Percentiles rank a stretch among this genome's conserved stretches.
Evolutionary conservation across 2,797 vertebrate genomes (phyloP).

Genomic region (Hypotaenidia philippensis): DNA sequence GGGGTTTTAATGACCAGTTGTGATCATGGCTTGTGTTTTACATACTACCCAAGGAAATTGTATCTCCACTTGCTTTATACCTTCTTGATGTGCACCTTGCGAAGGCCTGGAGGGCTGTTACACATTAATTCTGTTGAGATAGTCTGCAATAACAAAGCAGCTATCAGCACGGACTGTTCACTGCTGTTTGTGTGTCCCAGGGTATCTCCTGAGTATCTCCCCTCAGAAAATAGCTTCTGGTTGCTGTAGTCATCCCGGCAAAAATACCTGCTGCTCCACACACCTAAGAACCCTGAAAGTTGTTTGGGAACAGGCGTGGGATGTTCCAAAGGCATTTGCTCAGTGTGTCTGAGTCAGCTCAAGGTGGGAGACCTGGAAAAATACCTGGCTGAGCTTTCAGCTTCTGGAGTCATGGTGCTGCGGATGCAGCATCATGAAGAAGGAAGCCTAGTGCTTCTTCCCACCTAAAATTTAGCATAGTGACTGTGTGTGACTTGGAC

Average conservation of each 20-base stretch:
- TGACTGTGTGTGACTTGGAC: background rate
- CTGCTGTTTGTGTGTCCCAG: background rate
- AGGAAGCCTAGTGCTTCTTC: background rate
- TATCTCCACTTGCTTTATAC: background rate
- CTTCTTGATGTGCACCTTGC: background rate
- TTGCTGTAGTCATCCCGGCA: background rate
- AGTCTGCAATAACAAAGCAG: background rate
- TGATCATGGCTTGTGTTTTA: background rate
- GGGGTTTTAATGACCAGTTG: slow-evolving; percentile 69
- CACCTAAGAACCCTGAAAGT: background rate
- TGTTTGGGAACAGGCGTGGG: background rate
- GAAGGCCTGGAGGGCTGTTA: background rate
- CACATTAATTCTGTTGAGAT: background rate
- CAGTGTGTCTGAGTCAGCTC: rapidly evolving
- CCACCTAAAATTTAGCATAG: background rate
- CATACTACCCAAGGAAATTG: background rate
- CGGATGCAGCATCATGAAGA: background rate
- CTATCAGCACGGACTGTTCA: background rate
- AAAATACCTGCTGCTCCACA: background rate
- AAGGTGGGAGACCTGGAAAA: background rate
- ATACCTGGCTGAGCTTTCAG: background rate
- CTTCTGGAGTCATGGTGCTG: background rate
- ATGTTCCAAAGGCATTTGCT: background rate
- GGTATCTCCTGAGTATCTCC: background rate
- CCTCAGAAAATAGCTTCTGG: background rate